Evolutionary conservation across 2,888 invertebrate species (phyloP), one percentile per base, ranked within the genome.

Genomic region (Anoplius nigerrimus): DNA sequence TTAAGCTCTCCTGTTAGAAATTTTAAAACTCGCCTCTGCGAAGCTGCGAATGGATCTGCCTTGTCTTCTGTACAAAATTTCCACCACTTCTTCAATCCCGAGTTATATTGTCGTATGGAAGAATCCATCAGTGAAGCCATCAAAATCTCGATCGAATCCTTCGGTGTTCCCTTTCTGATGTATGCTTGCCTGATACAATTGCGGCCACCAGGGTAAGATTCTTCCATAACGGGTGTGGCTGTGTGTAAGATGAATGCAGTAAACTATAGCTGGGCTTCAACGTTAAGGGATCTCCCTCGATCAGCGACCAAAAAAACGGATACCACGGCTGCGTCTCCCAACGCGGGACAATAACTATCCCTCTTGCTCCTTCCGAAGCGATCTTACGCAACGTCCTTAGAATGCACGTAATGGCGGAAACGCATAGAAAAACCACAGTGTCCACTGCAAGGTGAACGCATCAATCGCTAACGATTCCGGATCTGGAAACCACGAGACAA

Each of bases 81-180:
- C 71, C 72, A 67, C 79, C 81, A 84, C 20, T 72, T 65, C 34
- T 68, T 77, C 24, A 82, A 56, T 20, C 66, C 62, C 20, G 62
- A 59, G 46, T 69, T 67, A 48, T 81, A 82, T 67, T 80, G 82
- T 56, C 76, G 81, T 13, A 78, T 45, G 5, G 82, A 81, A 0
- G 75, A 73, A 2, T 72, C 55, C 2, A 78, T 63, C 21, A 83
- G 34, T 2, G 81, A 82, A 11, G 79, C 72, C 48, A 74, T 51
- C 51, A 66, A 65, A 8, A 71, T 75, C 21, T 66, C 66, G 42
- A 70, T 54, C 20, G 70, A 56, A 51, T 61, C 53, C 56, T 69
- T 69, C 45, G 80, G 76, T 8, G 71, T 18, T 2, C 65, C 62
- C 51, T 45, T 58, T n/a, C 21, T n/a, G 15, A 15, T 11, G 15